These are phyloP conservation scores for Scaptomyza tumidula DNA, from an alignment of 2,888 invertebrate genomes.

Conservation along the genomic window DNA sequence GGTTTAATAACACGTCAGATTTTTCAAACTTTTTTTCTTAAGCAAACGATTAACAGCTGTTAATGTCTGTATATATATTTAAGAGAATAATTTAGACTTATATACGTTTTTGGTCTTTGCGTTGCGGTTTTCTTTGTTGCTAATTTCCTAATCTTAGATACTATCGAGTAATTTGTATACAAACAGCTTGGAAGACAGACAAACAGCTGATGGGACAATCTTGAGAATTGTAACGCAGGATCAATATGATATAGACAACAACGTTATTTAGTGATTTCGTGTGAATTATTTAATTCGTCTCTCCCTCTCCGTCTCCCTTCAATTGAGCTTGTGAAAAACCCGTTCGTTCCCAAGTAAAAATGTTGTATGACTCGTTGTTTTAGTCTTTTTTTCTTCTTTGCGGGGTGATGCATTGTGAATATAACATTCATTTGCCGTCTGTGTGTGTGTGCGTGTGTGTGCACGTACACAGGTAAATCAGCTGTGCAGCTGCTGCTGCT, in stretches of 20 bases:
- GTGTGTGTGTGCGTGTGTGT: neutral
- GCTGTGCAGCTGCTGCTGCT: conserved; percentile 53
- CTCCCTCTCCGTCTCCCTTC: neutral
- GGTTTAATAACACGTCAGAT: conserved; percentile 8
- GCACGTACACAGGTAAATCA: conserved; percentile 37
- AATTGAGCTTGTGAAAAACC: conserved; percentile 28
- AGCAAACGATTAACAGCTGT: neutral
- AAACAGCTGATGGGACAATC: neutral
- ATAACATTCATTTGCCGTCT: conserved; percentile 23
- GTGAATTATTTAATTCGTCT: conserved; percentile 25
- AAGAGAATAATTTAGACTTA: neutral
- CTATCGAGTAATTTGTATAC: neutral
- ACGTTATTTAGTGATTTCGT: conserved; percentile 9
- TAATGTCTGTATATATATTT: neutral
- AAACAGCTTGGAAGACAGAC: neutral
- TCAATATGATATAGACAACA: conserved; percentile 6
- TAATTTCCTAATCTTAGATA: too few species aligned
- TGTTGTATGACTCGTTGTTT: conserved; percentile 27
- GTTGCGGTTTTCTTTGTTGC: too few species aligned
- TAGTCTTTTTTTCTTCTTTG: conserved; percentile 20
- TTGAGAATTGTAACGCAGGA: neutral
- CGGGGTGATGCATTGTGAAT: conserved; percentile 27
- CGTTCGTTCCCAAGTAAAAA: conserved; percentile 41
- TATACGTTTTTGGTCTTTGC: too few species aligned
- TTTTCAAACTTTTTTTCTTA: neutral